phyloP scores from a whole-genome alignment of 2,888 invertebrate species.

The Platycnemis pennipes region DNA sequence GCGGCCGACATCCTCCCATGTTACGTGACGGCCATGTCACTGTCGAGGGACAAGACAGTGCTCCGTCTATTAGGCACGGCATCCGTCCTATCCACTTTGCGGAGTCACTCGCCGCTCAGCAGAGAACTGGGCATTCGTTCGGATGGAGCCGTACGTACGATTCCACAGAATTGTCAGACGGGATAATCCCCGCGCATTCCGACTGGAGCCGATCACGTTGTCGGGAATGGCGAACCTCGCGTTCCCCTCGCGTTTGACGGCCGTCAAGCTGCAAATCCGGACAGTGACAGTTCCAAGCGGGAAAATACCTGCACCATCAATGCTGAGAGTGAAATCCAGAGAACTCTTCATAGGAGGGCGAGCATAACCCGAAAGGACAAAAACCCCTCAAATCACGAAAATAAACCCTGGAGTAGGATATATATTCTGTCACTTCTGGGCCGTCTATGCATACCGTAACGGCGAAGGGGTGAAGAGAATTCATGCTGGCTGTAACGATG shows the following conservation, averaged over 20 bases:
- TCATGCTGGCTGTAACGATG: too few species aligned
- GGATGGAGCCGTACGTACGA: not conserved
- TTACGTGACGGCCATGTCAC: not conserved
- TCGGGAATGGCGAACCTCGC: not conserved
- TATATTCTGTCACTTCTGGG: too few species aligned
- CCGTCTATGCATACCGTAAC: too few species aligned
- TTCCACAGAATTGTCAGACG: not conserved
- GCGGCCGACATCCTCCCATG: not conserved
- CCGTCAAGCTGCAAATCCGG: not conserved
- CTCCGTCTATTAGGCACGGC: not conserved
- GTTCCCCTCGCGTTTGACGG: not conserved
- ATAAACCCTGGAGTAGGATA: too few species aligned
- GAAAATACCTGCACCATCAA: not conserved
- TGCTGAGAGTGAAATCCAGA: not conserved
- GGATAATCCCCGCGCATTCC: not conserved
- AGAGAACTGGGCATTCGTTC: too few species aligned
- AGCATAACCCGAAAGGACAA: too few species aligned
- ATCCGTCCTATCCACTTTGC: not conserved
- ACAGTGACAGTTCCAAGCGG: not conserved
- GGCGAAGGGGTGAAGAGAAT: too few species aligned
- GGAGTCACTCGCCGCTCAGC: not conserved
- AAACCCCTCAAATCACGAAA: too few species aligned
- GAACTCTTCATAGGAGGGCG: too few species aligned
- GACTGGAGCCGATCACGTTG: not conserved
- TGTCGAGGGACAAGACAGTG: too few species aligned